Evolutionary conservation across 23 tunicate genomes (phyloP), one percentile per base, ranked within the genome.

Genomic region (Phallusia fumigata): DNA sequence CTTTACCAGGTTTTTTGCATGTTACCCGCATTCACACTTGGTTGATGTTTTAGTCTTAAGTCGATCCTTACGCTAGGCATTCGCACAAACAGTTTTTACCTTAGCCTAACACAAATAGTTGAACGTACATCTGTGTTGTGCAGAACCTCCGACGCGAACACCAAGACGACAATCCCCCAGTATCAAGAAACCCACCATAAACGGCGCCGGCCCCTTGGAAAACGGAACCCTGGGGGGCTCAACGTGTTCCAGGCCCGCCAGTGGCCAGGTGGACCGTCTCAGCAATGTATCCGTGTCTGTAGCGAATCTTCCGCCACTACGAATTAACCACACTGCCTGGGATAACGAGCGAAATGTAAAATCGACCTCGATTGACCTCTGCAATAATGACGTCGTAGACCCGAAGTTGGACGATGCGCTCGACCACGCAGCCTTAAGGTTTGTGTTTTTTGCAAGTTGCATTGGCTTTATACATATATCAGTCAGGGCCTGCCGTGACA

Each of bases 351-450:
- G 69, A 58, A 58, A 58, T 58, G 69, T 1, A 22, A 58, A 22
- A 16, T 58, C 28, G 28, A 24, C 69, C 28, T 21, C 26, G 28
- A 58, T 58, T 58, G 28, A 58, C 69, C 69, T 58, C 28, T 77
- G 81, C 31, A 0, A 35, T 76, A 36, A 47, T 28, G 74, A 80
- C 35, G 50, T 82, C 33, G 35, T 65, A 18, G 85, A 76, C 36
- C 75, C 84, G 0, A 47, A 82, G 28, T 53, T 35, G 35, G 74
- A 52, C 12, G 91, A 87, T 73, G 82, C 91, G 18, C 64, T 87
- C 11, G 82, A 87, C 36, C 85, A 82, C 50, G 91, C 91, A 0
- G 91, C 91, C 22, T 76, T 87, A 64, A 82, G 91, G 91, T 87
- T 12, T 72, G 33, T 36, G 30, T 26, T 40, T 10, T 40, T 40